phyloP scores from a whole-genome alignment of 2,797 vertebrate species.

The Champsocephalus esox region DNA sequence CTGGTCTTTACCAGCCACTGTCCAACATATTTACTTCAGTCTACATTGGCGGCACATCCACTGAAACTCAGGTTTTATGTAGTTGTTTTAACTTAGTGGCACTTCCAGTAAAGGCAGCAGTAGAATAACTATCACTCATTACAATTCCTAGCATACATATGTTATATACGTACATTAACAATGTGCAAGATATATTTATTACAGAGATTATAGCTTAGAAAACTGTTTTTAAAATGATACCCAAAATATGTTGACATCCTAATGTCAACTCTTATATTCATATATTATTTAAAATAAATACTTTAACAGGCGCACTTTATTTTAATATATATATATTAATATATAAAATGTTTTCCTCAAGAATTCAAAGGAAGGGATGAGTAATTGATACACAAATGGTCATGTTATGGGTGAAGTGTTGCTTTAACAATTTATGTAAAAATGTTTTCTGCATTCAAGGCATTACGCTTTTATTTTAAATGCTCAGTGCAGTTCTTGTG shows the following conservation, averaged over 20 bases:
- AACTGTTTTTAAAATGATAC: background rate
- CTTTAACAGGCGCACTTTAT: background rate
- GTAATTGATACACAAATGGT: background rate
- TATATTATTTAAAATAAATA: background rate
- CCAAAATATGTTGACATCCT: background rate
- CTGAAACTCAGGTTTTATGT: constrained; percentile 15
- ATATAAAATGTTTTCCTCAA: background rate
- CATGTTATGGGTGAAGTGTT: background rate
- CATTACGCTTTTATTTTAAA: background rate
- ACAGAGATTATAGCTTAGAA: background rate
- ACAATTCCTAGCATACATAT: background rate
- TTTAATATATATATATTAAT: no score
- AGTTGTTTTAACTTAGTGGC: constrained; percentile 10
- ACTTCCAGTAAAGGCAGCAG: constrained; percentile 8
- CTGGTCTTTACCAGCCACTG: constrained; percentile 66
- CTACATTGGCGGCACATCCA: constrained; percentile 44
- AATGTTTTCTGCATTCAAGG: background rate
- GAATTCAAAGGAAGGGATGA: background rate
- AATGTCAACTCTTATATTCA: background rate
- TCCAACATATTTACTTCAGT: constrained; percentile 63
- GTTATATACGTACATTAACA: background rate
- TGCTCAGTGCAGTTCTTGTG: background rate
- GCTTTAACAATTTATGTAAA: constrained; percentile 3
- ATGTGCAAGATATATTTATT: background rate
- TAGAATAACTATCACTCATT: background rate